Percentiles rank a stretch among this genome's conserved stretches.
Evolutionary conservation across 2,888 invertebrate species (phyloP).

Genomic region (Crocallis elinguaria): DNA sequence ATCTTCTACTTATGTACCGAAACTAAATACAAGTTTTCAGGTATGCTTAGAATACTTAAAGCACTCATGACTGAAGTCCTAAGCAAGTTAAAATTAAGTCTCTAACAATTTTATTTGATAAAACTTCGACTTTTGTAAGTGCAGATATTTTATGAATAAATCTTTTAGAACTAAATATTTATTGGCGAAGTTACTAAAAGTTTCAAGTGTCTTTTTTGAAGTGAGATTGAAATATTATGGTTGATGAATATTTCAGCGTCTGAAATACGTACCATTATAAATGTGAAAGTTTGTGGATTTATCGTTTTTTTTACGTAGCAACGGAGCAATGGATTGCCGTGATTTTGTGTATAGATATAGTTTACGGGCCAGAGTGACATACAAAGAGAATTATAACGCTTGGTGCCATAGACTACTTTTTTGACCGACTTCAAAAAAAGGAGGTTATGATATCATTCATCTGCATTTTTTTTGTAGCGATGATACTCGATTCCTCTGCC

Average conservation of each 20-base stretch:
- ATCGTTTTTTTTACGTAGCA: too few species aligned
- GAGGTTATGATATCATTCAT: too few species aligned
- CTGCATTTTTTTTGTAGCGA: too few species aligned
- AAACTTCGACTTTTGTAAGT: constrained; percentile 17
- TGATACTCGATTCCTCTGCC: too few species aligned
- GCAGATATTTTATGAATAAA: constrained; percentile 22
- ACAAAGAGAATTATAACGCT: too few species aligned
- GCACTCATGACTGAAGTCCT: background rate
- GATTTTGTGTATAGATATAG: too few species aligned
- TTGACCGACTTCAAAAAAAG: too few species aligned
- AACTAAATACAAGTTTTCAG: background rate
- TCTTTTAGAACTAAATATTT: constrained; percentile 26
- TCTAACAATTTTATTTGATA: constrained; percentile 14
- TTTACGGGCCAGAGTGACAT: too few species aligned
- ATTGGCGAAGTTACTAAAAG: constrained; percentile 26
- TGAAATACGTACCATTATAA: constrained; percentile 14
- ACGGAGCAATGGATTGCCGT: too few species aligned
- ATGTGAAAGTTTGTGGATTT: too few species aligned
- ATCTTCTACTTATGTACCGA: background rate
- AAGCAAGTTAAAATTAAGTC: constrained; percentile 8
- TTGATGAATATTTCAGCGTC: constrained; percentile 23
- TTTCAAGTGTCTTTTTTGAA: constrained; percentile 15
- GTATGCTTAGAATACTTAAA: constrained; percentile 9
- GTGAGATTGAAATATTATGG: constrained; percentile 19
- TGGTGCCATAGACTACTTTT: too few species aligned